A percentile compares a stretch with the other conserved stretches of the same genome.
Conservation (phyloP, 2,113 vertebrate genomes). For the Dendrocopos noguchii region DNA sequence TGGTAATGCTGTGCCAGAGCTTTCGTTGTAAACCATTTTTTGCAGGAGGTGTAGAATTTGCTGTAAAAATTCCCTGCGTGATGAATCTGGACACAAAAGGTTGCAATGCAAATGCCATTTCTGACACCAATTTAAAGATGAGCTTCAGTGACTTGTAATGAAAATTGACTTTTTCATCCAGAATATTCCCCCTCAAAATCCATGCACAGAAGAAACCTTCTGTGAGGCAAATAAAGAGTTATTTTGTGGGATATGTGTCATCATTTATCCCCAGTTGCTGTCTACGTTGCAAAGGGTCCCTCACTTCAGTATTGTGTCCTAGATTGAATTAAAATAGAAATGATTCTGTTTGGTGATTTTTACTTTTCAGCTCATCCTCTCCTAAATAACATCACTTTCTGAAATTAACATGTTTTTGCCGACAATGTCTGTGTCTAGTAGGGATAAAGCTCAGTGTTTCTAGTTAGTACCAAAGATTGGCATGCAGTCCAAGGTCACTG, state of each 20-base stretch:
- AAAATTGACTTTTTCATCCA: constrained; percentile 16
- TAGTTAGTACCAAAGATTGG: too few species aligned
- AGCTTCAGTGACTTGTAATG: constrained; percentile 43
- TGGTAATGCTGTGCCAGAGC: constrained; percentile 23
- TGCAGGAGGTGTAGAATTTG: constrained; percentile 41
- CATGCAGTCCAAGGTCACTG: too few species aligned
- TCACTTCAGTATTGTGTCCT: background rate
- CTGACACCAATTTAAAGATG: constrained; percentile 22
- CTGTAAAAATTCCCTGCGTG: constrained; percentile 14
- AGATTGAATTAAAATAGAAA: too few species aligned
- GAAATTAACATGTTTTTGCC: too few species aligned
- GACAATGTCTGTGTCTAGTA: too few species aligned
- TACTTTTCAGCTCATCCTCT: too few species aligned
- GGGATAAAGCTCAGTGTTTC: too few species aligned
- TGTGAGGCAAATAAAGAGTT: background rate
- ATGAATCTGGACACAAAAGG: constrained; percentile 23
- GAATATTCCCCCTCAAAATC: background rate
- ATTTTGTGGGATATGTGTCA: background rate
- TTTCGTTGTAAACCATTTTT: constrained; percentile 43
- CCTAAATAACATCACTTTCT: too few species aligned
- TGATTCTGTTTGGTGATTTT: too few species aligned
- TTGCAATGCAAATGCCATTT: background rate
- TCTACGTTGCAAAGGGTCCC: background rate
- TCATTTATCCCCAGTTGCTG: background rate
- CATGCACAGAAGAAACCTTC: background rate